These are phyloP conservation scores for Lepidurus apus DNA, from an alignment of 1,140 invertebrate species.

Conservation along the genomic window DNA sequence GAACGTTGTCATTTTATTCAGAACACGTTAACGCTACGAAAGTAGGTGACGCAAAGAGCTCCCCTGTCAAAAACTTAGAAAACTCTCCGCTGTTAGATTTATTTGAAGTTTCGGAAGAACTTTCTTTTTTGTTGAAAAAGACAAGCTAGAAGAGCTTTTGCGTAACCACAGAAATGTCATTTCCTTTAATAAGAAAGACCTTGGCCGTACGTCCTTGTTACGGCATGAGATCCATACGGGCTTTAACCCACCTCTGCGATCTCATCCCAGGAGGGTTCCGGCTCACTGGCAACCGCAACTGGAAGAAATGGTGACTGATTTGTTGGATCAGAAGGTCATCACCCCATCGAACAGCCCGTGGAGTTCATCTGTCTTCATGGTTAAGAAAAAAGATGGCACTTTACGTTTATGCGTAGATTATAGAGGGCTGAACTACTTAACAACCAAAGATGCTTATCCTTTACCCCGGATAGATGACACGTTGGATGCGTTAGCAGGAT, in stretches of 20 bases:
- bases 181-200: not conserved
- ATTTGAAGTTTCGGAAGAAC: not conserved
- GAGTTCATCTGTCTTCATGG: slow-evolving; percentile 47
- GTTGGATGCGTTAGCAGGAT: no score
- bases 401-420: slow-evolving; percentile 51
- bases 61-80: not conserved
- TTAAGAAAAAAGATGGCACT: slow-evolving; percentile 50
- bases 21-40: not conserved
- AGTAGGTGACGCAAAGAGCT: not conserved
- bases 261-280: not conserved
- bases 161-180: not conserved
- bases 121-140: not conserved
- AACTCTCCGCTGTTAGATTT: not conserved
- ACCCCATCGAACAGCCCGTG: slow-evolving; percentile 46
- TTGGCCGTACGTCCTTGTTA: not conserved
- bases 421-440: slow-evolving; percentile 45
- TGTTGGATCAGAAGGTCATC: slow-evolving; percentile 47
- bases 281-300: not conserved
- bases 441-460: slow-evolving; percentile 46
- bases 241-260: not conserved
- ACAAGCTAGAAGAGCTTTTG: not conserved
- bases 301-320: slow-evolving; percentile 21
- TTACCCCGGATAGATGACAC: no score
- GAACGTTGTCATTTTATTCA: not conserved
- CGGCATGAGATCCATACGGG: not conserved